Conservation (phyloP, 1,140 invertebrate species). For the Oppia nitens region DNA sequence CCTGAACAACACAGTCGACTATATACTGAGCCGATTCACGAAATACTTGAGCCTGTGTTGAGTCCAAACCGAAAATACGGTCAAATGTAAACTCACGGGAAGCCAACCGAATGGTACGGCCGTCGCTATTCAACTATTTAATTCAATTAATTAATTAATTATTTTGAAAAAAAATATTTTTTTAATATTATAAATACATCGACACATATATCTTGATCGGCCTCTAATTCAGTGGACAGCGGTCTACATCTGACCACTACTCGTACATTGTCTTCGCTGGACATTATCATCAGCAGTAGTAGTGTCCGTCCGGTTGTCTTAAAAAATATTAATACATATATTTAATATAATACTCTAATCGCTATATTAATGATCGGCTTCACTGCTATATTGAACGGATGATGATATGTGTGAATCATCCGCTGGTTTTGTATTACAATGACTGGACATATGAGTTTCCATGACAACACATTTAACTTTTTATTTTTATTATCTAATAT, state of each 20-base stretch:
- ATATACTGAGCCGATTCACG: constrained; percentile 52
- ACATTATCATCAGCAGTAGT: too few species aligned
- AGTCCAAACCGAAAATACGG: constrained; percentile 33
- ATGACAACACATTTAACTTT: too few species aligned
- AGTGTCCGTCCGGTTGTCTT: too few species aligned
- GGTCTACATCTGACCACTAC: constrained; percentile 76
- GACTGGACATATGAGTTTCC: too few species aligned
- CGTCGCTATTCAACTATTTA: not conserved
- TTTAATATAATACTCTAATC: too few species aligned
- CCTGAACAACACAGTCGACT: constrained; percentile 48
- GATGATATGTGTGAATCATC: too few species aligned
- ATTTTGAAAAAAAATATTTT: not conserved
- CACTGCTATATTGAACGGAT: too few species aligned
- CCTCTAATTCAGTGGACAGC: constrained; percentile 48
- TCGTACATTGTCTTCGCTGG: constrained; percentile 37
- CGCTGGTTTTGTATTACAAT: too few species aligned
- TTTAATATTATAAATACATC: constrained; percentile 13
- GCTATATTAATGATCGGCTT: too few species aligned
- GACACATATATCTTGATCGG: constrained; percentile 28
- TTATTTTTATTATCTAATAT: too few species aligned
- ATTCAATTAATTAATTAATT: not conserved
- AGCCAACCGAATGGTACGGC: constrained; percentile 1
- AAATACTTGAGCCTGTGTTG: constrained; percentile 45
- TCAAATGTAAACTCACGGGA: constrained; percentile 41
- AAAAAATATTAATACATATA: too few species aligned